Base-by-base conservation (phyloP, 2,113 vertebrate species). In the Anguilla japonica region DNA sequence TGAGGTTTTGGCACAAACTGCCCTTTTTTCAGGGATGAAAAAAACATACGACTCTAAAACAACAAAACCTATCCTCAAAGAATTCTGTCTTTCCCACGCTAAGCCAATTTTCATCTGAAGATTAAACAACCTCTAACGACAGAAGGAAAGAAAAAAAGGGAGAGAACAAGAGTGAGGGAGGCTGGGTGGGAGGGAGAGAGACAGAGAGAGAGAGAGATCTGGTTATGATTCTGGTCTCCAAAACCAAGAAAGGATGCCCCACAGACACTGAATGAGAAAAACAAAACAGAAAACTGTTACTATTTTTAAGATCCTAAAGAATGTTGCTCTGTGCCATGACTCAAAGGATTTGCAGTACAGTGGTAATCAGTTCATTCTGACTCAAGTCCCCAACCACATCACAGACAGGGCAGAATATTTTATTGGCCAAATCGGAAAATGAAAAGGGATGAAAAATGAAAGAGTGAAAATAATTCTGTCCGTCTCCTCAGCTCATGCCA, bases 311-410 rank as follows among this genome's bases (percentile, higher is more conserved):
- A 81, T 84, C 87, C 85, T 91, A 84, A 96, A 93, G 94, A 96
- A 96, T 95, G 94, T 84, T 56, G 89, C 89, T 93, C 75, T 90
- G 91, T 93, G 95, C 93, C 93, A 94, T 93, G 94, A 93, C 92
- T 95, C 91, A 94, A 93, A 93, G 93, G 94, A 92, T 91, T 87
- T 92, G 87, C 87, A 93, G 91, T 91, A 90, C 92, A 91, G 92
- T 92, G 92, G 92, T 96, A 96, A 96, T 96, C 95, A 95, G 92
- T 95, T 93, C 93, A 93, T 95, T 95, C 94, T 95, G 94, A 94
- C 93, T 93, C 91, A 89, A 78, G 90, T 91, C 89, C 83, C 91
- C 91, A 57, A 90, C 95, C 95, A 95, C 95, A 96, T 96, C 95
- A 96, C 93, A 95, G 90, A 82, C 91, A 46, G 87, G 89, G 91